phyloP scores from a whole-genome alignment of 2,888 invertebrate genomes.

The Caenorhabditis japonica region DNA sequence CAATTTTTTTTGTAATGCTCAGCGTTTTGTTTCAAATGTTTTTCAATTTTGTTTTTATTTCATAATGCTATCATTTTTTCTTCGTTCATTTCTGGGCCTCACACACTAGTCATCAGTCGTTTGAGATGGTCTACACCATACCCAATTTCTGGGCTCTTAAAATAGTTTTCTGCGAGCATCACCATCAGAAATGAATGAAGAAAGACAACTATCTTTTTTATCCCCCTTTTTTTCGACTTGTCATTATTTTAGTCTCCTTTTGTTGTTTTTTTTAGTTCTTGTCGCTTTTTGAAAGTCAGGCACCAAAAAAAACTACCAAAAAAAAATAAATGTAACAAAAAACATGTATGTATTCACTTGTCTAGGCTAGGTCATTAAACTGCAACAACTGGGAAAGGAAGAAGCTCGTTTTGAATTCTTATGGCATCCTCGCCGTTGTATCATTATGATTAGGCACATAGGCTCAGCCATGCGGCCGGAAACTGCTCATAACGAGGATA shows the following conservation, averaged over 20 bases:
- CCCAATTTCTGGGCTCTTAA: constrained; percentile 3
- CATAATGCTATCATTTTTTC: constrained; percentile 7
- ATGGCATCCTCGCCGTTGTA: constrained; percentile 51
- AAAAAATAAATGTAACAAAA: constrained; percentile 35
- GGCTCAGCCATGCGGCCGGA: constrained; percentile 32
- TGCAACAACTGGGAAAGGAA: constrained; percentile 29
- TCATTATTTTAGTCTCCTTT: too few relatives aligned
- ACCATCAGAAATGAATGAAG: constrained; percentile 55
- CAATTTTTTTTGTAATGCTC: neutral
- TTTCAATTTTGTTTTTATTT: neutral
- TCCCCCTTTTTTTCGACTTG: constrained; percentile 5
- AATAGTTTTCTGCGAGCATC: constrained; percentile 7
- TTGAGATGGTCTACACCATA: neutral
- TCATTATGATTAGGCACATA: constrained; percentile 47
- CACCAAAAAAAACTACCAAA: constrained; percentile 12
- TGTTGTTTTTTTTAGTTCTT: constrained; percentile 12
- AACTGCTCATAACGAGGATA: constrained; percentile 49
- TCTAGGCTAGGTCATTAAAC: constrained; percentile 50
- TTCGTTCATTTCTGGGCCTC: neutral
- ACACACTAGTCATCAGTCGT: constrained; percentile 1
- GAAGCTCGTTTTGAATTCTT: constrained; percentile 55
- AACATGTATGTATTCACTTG: constrained; percentile 47
- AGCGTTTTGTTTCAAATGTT: neutral
- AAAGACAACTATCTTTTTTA: constrained; percentile 33
- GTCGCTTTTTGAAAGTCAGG: constrained; percentile 16